phyloP scores from a whole-genome alignment of 1,140 invertebrate species.

The Papilio xuthus region DNA sequence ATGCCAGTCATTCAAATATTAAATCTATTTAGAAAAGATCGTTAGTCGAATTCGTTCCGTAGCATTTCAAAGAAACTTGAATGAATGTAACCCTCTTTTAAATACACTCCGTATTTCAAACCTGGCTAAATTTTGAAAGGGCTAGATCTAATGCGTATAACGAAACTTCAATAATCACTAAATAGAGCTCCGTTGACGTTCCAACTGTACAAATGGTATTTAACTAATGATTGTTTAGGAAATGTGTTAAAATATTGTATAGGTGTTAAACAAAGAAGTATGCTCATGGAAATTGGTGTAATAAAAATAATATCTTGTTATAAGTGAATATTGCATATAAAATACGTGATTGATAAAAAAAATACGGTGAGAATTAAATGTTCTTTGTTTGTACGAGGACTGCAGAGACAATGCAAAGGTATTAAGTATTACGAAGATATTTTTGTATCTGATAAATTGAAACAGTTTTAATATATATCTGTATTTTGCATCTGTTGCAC shows the following conservation, averaged over 20 bases:
- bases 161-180: constrained; percentile 65
- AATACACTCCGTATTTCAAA: constrained; percentile 55
- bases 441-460: neutral
- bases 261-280: neutral
- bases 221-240: constrained; percentile 2
- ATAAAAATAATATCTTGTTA: constrained; percentile 3
- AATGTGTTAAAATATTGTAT: constrained; percentile 30
- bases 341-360: constrained; percentile 20
- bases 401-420: neutral
- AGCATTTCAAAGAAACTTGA: constrained; percentile 4
- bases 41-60: constrained; percentile 29
- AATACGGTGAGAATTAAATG: neutral
- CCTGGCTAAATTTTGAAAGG: constrained; percentile 61
- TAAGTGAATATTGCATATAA: neutral
- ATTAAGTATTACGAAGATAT: neutral
- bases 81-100: constrained; percentile 5
- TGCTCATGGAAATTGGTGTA: neutral
- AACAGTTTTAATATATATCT: neutral
- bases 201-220: constrained; percentile 60
- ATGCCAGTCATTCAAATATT: constrained; percentile 8
- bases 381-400: constrained; percentile 13
- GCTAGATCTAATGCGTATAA: constrained; percentile 69
- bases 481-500: too few species aligned
- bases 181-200: constrained; percentile 68
- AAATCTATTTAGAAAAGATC: constrained; percentile 29